These are phyloP conservation scores for Gymnoscopelus braueri DNA, from an alignment of 2,797 vertebrate species.

Conservation along the genomic window DNA sequence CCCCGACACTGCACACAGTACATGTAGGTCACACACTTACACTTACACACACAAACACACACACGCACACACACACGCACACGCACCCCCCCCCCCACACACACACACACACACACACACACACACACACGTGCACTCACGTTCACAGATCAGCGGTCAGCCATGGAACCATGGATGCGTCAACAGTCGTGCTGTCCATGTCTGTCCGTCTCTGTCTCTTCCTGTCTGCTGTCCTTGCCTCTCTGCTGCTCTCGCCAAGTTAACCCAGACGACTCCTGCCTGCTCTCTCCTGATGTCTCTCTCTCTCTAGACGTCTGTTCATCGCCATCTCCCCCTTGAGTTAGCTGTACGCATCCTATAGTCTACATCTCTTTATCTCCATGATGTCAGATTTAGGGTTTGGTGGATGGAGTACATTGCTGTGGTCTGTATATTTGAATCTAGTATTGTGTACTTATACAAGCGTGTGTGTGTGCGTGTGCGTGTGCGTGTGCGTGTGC, in stretches of 20 bases:
- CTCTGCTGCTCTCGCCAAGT: too few relatives aligned
- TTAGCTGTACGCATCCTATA: too few relatives aligned
- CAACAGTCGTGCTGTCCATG: neutral
- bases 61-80: neutral
- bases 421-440: too few relatives aligned
- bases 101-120: constrained; percentile 12
- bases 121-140: constrained; percentile 16
- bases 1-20: constrained; percentile 29
- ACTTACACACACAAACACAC: constrained; percentile 9
- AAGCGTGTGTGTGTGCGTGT: neutral
- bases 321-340: too few relatives aligned
- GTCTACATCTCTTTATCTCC: too few relatives aligned
- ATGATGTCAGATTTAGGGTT: too few relatives aligned
- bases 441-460: too few relatives aligned
- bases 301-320: too few relatives aligned
- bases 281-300: too few relatives aligned
- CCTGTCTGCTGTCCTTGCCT: neutral
- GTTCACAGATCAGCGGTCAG: neutral
- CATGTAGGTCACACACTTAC: constrained; percentile 53
- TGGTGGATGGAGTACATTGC: too few relatives aligned
- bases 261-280: too few relatives aligned
- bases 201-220: neutral
- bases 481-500: too few relatives aligned
- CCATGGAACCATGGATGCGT: neutral
- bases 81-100: constrained; percentile 12